These are phyloP conservation scores for Fragum sueziense DNA, from an alignment of 2,888 invertebrate genomes.

Conservation along the genomic window DNA sequence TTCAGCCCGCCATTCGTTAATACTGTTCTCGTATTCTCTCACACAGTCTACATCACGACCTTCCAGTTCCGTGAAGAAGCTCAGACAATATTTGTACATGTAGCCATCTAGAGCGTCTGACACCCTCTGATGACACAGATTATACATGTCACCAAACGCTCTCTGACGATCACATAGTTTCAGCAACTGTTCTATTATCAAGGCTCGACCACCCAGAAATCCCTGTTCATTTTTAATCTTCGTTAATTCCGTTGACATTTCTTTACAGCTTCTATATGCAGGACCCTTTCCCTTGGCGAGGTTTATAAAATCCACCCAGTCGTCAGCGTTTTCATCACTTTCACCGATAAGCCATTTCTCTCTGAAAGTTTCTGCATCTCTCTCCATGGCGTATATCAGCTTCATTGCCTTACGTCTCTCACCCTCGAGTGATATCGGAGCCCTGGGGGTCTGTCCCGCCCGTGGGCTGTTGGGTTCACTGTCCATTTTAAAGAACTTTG, in stretches of 20 bases:
- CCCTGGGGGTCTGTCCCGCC: constrained; percentile 53
- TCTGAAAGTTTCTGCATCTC: constrained; percentile 58
- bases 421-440: constrained; percentile 72
- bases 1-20: constrained; percentile 67
- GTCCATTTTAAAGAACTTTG: constrained; percentile 13
- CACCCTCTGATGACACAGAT: constrained; percentile 40
- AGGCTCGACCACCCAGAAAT: constrained; percentile 42
- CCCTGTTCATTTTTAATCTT: constrained; percentile 52
- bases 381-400: constrained; percentile 68
- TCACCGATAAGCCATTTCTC: constrained; percentile 64
- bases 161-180: constrained; percentile 54
- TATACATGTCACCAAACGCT: constrained; percentile 50
- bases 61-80: constrained; percentile 70
- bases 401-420: constrained; percentile 73
- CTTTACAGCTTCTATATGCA: constrained; percentile 42
- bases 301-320: constrained; percentile 59
- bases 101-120: constrained; percentile 52
- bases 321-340: constrained; percentile 58
- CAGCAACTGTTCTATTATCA: constrained; percentile 50
- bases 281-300: constrained; percentile 34
- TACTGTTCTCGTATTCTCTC: constrained; percentile 74
- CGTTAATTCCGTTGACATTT: constrained; percentile 49
- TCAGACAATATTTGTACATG: constrained; percentile 72
- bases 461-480: constrained; percentile 51
- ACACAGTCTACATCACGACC: constrained; percentile 66